Evolutionary conservation across 2,113 vertebrate species (phyloP), one percentile per base, ranked within the genome.

Genomic region (Eulemur rufifrons): DNA sequence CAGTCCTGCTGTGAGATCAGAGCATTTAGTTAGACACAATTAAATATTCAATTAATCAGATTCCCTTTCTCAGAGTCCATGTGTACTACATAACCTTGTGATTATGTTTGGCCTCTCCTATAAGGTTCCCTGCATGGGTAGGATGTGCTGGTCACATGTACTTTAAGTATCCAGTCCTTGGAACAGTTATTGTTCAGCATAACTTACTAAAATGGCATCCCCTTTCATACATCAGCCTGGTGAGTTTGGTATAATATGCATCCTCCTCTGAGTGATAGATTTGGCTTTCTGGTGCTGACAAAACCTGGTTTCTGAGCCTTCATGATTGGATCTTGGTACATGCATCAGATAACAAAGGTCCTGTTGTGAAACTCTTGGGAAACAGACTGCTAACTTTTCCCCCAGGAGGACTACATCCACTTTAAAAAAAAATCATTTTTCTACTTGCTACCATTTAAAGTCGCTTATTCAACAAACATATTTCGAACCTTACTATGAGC

Each of bases 301-400:
- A 88, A 97, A 88, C 10, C 29, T 95, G 50, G 34, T 82, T 61
- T 80, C 52, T 73, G 66, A 73, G 29, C 32, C 25, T 95, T 71
- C 3, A 2, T 71, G 13, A 76, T 14, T 54, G 66, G 6, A 5
- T 27, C 59, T 91, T 69, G 59, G 52, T 27, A 56, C 0, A 11
- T 45, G 95, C 27, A 85, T 17, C 42, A 50, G 37, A n/a, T 64
- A 91, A 59, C 8, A 78, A n/a, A 82, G 17, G 13, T 11, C 29
- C 64, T 45, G 54, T 71, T 80, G 63, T 66, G 39, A 90, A 96
- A 80, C 56, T 71, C 17, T 20, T 95, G 21, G 66, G 32, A 83
- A 92, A 81, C 4, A 89, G 45, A 39, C 15, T 5, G 20, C 17
- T 66, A 27, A 54, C 17, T 21, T 89, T 52, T 42, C 14, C 29